Evolutionary conservation across 2,888 invertebrate species (phyloP).

Genomic region (Cabera pusaria): DNA sequence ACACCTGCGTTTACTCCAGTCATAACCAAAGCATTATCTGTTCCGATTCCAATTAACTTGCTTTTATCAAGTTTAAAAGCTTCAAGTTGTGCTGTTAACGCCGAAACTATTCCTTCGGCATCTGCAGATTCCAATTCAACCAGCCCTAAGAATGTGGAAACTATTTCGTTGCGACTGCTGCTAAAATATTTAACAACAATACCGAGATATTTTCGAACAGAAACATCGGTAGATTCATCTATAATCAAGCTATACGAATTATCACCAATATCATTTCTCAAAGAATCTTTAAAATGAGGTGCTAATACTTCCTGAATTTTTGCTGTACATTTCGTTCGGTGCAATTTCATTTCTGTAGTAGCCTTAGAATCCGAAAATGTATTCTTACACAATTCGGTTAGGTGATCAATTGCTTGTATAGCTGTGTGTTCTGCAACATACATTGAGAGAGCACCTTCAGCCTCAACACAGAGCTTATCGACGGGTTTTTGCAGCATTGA

Average conservation of each 20-base stretch:
- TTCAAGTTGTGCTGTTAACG: no score
- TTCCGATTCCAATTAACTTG: constrained; percentile 39
- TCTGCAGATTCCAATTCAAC: constrained; percentile 11
- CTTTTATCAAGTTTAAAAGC: constrained; percentile 19
- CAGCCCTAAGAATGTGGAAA: constrained; percentile 10
- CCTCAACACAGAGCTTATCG: no score
- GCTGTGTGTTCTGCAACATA: no score
- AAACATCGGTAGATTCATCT: constrained; percentile 25
- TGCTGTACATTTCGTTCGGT: constrained; percentile 23
- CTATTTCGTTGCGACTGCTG: constrained; percentile 9
- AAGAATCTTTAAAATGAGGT: constrained; percentile 2
- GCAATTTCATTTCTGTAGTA: no score
- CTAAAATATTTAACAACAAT: constrained; percentile 22
- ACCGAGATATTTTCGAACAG: constrained; percentile 19
- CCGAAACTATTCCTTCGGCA: constrained; percentile 7
- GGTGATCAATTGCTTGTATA: no score
- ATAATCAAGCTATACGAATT: constrained; percentile 15
- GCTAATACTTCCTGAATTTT: constrained; percentile 3
- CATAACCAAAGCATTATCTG: constrained; percentile 48
- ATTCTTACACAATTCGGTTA: no score
- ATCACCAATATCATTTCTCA: constrained; percentile 21
- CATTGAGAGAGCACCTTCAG: no score
- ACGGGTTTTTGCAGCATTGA: no score
- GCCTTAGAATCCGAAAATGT: no score
- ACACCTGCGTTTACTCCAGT: constrained; percentile 41